A percentile compares a stretch with the other conserved stretches of the same genome.
These are phyloP conservation scores for Brenthis daphne DNA, from an alignment of 2,888 invertebrate genomes.

Conservation along the genomic window DNA sequence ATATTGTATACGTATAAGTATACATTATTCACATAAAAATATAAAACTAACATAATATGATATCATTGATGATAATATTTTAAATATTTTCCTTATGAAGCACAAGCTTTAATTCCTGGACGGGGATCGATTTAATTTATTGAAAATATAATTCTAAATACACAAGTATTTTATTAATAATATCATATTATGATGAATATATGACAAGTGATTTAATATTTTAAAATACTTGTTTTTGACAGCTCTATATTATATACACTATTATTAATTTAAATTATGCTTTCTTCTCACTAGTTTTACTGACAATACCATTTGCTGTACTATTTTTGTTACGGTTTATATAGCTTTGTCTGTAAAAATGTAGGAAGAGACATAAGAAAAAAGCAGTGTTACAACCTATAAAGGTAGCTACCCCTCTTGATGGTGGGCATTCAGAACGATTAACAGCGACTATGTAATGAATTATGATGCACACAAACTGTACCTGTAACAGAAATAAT, in stretches of 20 bases:
- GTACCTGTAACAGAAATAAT: slow-evolving; percentile 71
- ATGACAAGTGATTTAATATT: background rate
- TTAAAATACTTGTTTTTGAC: background rate
- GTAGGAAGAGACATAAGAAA: slow-evolving; percentile 84
- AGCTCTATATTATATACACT: background rate
- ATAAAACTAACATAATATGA: too few relatives aligned
- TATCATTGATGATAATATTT: too few relatives aligned
- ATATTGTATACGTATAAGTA: too few relatives aligned
- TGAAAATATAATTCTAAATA: background rate
- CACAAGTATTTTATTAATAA: background rate
- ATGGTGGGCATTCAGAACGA: slow-evolving; percentile 83
- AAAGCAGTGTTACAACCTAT: slow-evolving; percentile 80
- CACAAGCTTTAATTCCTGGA: too few relatives aligned
- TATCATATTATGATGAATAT: background rate
- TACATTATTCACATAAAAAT: too few relatives aligned
- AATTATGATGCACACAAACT: slow-evolving; percentile 83
- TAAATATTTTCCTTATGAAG: too few relatives aligned
- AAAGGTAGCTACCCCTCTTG: slow-evolving; percentile 80
- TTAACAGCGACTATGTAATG: slow-evolving; percentile 77
- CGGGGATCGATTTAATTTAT: background rate
- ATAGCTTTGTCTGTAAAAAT: slow-evolving; percentile 82
- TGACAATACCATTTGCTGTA: background rate
- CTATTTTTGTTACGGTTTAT: slow-evolving; percentile 22
- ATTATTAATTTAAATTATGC: background rate
- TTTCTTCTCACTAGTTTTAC: slow-evolving; percentile 8